Evolutionary conservation across 2,113 vertebrate genomes (phyloP).

Genomic region (Maccullochella peelii): DNA sequence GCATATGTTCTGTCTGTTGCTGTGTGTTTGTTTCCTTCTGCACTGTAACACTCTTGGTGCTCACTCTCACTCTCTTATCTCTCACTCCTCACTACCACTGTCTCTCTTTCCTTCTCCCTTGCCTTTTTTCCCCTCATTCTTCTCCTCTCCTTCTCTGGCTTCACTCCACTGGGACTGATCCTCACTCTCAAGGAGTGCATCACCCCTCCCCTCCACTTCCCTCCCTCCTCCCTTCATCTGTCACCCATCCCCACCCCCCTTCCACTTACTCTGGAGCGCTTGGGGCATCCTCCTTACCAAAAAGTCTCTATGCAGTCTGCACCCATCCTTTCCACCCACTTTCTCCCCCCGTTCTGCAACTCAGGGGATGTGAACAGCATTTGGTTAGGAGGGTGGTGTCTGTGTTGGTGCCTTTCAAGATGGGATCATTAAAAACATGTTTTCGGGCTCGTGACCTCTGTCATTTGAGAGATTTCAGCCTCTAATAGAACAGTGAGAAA

Average conservation of each 20-base stretch:
- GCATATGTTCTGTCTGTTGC: not conserved
- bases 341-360: not conserved
- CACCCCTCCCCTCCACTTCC: constrained; percentile 30
- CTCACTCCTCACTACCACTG: not conserved
- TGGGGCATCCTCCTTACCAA: constrained; percentile 23
- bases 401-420: constrained; percentile 31
- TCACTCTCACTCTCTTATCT: constrained; percentile 28
- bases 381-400: constrained; percentile 22
- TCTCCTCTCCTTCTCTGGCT: not conserved
- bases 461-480: constrained; percentile 34
- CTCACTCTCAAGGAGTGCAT: constrained; percentile 1
- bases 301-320: not conserved
- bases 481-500: constrained; percentile 24
- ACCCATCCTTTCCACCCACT: not conserved
- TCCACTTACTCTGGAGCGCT: not conserved
- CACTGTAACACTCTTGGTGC: not conserved
- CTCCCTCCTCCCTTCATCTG: constrained; percentile 27
- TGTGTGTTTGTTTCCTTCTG: not conserved
- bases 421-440: constrained; percentile 41
- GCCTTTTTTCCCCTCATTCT: not conserved
- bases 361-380: constrained; percentile 29
- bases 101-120: not conserved
- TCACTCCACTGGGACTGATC: constrained; percentile 28
- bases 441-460: constrained; percentile 25
- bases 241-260: not conserved